Percentiles rank a stretch among this genome's conserved stretches.
Conservation (phyloP, 2,113 vertebrate species). For the Nicator chloris region DNA sequence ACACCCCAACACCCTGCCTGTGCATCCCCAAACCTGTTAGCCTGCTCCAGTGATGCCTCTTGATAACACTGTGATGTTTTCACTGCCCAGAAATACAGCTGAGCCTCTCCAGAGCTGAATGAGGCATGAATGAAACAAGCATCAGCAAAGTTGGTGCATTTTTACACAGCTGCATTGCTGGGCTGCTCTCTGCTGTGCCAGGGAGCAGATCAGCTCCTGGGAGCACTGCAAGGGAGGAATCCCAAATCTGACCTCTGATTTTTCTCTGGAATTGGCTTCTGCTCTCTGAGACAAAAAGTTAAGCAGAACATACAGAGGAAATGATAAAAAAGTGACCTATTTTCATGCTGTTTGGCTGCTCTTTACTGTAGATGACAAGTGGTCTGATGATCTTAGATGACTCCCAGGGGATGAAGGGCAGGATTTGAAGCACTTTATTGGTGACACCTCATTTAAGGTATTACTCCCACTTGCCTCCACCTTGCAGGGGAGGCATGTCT, state of each 20-base stretch:
- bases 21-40: background rate
- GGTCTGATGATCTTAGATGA: background rate
- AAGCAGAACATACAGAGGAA: background rate
- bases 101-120: background rate
- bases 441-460: constrained; percentile 21
- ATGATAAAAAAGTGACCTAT: background rate
- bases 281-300: background rate
- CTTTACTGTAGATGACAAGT: background rate
- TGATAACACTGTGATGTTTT: background rate
- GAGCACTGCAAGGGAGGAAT: background rate
- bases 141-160: background rate
- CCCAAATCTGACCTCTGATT: background rate
- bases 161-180: background rate
- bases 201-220: background rate
- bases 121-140: background rate
- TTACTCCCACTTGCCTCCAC: background rate
- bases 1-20: background rate
- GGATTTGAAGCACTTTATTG: background rate
- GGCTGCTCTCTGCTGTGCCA: background rate
- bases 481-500: background rate
- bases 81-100: background rate
- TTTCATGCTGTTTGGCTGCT: background rate
- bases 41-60: background rate
- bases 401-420: background rate
- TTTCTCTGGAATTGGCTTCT: background rate